These are phyloP conservation scores for Eptatretus atami DNA, from an alignment of 2,797 vertebrate species.

Conservation along the genomic window DNA sequence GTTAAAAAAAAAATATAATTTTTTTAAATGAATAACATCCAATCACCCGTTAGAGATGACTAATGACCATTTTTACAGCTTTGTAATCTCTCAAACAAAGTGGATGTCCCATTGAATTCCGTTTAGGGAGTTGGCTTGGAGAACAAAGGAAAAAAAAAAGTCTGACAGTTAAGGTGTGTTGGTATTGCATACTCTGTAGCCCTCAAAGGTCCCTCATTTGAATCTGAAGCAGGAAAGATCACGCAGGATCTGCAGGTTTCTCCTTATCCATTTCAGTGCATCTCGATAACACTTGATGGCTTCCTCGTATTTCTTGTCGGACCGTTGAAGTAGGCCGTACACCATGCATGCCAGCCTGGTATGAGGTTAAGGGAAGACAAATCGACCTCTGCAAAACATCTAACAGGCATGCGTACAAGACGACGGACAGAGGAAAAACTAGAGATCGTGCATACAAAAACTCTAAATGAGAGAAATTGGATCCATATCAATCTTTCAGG, in stretches of 20 bases:
- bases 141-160: background rate
- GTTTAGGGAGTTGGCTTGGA: background rate
- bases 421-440: too few species aligned
- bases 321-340: slow-evolving; percentile 83
- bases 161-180: background rate
- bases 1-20: too few species aligned
- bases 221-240: slow-evolving; percentile 94
- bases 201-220: slow-evolving; percentile 98
- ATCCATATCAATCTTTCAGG: too few species aligned
- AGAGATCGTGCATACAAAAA: too few species aligned
- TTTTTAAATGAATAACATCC: too few species aligned
- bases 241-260: slow-evolving; percentile 94
- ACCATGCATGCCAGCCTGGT: slow-evolving; percentile 97
- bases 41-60: too few species aligned
- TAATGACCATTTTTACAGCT: background rate
- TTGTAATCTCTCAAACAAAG: background rate
- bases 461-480: too few species aligned
- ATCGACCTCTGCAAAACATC: too few species aligned
- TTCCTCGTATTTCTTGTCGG: slow-evolving; percentile 96
- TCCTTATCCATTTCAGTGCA: slow-evolving; percentile 98
- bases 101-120: background rate
- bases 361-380: too few species aligned
- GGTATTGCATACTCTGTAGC: slow-evolving; percentile 49
- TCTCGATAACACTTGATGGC: slow-evolving; percentile 99
- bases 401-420: too few species aligned